Evolutionary conservation across 2,888 invertebrate genomes (phyloP).

Genomic region (Acrocyrtus sp.): DNA sequence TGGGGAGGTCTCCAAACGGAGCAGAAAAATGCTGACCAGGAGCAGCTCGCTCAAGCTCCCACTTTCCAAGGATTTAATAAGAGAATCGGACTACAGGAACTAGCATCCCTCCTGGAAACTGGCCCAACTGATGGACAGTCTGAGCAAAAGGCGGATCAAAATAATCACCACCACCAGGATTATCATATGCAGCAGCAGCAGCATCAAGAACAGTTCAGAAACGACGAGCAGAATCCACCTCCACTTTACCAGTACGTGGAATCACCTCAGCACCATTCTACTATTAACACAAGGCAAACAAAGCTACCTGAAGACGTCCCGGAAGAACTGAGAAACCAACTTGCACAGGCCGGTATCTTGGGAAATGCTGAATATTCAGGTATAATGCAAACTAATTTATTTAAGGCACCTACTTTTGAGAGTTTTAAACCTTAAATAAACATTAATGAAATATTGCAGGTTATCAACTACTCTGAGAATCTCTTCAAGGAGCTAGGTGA

Average conservation of each 20-base stretch:
- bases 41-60: constrained; percentile 64
- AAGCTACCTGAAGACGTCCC: constrained; percentile 86
- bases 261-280: constrained; percentile 65
- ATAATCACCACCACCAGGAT: constrained; percentile 20
- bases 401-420: background rate
- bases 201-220: constrained; percentile 7
- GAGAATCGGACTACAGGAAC: constrained; percentile 48
- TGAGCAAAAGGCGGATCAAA: constrained; percentile 16
- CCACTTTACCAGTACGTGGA: constrained; percentile 39
- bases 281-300: constrained; percentile 21
- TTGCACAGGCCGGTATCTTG: constrained; percentile 85
- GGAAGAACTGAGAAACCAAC: constrained; percentile 83
- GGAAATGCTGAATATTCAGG: constrained; percentile 88
- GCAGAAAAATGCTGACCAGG: constrained; percentile 55
- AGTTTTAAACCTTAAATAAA: background rate
- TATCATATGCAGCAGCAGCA: constrained; percentile 29
- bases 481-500: constrained; percentile 61
- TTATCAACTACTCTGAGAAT: constrained; percentile 62
- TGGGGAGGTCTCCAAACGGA: constrained; percentile 53
- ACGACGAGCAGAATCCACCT: constrained; percentile 31
- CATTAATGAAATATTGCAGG: constrained; percentile 34
- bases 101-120: constrained; percentile 39
- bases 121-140: constrained; percentile 9
- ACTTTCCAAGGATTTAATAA: constrained; percentile 64
- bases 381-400: constrained; percentile 66